Evolutionary conservation across 1,140 invertebrate species (phyloP).

Genomic region (Kradibia gibbosae): DNA sequence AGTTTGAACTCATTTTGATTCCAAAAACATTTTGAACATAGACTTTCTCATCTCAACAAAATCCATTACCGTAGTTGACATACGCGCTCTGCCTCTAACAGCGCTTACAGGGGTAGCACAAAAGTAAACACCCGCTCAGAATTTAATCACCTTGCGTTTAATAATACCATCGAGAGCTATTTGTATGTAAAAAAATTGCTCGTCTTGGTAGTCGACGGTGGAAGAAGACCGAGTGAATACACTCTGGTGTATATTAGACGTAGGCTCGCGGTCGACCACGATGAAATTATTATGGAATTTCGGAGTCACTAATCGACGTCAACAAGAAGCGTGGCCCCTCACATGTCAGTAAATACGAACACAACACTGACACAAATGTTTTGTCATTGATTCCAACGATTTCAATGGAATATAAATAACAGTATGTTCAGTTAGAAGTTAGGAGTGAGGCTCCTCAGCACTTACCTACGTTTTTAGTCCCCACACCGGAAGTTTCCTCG

Average conservation of each 20-base stretch:
- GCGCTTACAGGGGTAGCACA: not conserved
- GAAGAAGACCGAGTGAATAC: too few relatives aligned
- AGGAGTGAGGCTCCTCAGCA: not conserved
- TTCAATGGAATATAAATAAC: slow-evolving; percentile 39
- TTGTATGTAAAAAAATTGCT: slow-evolving; percentile 4
- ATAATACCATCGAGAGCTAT: slow-evolving; percentile 16
- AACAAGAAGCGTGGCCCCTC: too few relatives aligned
- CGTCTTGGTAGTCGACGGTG: too few relatives aligned
- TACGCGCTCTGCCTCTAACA: not conserved
- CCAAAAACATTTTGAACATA: slow-evolving; percentile 25
- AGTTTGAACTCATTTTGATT: not conserved
- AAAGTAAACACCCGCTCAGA: slow-evolving; percentile 9
- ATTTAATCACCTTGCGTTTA: slow-evolving; percentile 20
- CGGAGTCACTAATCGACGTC: not conserved
- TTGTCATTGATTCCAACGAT: too few relatives aligned
- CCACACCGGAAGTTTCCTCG: slow-evolving; percentile 37
- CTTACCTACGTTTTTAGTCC: not conserved
- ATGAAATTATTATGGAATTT: too few relatives aligned
- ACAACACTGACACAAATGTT: too few relatives aligned
- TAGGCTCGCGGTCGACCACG: too few relatives aligned
- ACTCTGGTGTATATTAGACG: too few relatives aligned
- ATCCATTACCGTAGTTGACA: slow-evolving; percentile 23
- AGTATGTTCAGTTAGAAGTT: too few relatives aligned
- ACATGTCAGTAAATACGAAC: too few relatives aligned
- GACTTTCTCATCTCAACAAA: not conserved